These are phyloP conservation scores for Paraescarpia echinospica DNA, from an alignment of 1,140 invertebrate species.

Conservation along the genomic window DNA sequence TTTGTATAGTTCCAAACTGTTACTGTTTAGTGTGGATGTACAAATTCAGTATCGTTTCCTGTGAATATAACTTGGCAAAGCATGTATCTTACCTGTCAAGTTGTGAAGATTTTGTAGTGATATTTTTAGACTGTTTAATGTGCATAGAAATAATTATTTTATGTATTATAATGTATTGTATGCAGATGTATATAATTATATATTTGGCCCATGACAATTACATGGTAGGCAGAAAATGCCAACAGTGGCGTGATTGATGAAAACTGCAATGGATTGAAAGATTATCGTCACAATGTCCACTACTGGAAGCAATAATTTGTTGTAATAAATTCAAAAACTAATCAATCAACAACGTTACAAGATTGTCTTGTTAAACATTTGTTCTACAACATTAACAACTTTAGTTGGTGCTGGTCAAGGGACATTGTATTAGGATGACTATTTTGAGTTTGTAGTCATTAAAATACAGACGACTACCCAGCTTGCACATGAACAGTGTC, in stretches of 20 bases:
- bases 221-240: not conserved
- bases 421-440: too few species aligned
- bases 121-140: not conserved
- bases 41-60: not conserved
- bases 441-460: too few species aligned
- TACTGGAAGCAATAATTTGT: not conserved
- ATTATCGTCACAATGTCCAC: not conserved
- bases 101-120: not conserved
- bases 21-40: not conserved
- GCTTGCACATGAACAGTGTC: too few species aligned
- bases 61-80: not conserved
- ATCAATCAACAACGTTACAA: not conserved
- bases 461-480: too few species aligned
- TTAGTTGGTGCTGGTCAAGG: too few species aligned
- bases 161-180: not conserved
- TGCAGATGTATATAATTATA: constrained; percentile 2
- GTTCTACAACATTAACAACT: too few species aligned
- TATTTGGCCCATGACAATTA: not conserved
- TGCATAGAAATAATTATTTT: not conserved
- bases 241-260: not conserved
- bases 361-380: too few species aligned
- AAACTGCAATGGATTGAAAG: not conserved
- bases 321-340: not conserved
- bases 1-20: not conserved
- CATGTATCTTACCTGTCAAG: not conserved